Evolutionary conservation across 2,888 invertebrate species (phyloP).

Genomic region (Tromatobia lineatoria): DNA sequence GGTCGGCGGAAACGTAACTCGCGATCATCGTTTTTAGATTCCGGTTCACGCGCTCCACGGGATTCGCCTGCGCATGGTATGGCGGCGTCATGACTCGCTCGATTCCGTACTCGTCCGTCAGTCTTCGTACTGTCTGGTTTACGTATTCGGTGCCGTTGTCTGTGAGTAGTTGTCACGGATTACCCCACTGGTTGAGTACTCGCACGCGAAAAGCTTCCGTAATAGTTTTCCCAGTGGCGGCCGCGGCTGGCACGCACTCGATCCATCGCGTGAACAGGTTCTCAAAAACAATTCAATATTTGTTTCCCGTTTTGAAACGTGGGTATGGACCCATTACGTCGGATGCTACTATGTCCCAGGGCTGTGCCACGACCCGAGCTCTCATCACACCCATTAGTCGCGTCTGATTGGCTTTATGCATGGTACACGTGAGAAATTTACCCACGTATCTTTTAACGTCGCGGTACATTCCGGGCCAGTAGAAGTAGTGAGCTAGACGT

Average conservation of each 20-base stretch:
- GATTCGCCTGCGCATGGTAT: no score
- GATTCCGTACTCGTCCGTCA: no score
- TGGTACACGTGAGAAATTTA: conserved; percentile 68
- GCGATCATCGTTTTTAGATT: no score
- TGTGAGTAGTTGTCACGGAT: background rate
- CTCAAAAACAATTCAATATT: conserved; percentile 19
- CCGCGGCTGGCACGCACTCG: background rate
- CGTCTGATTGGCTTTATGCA: conserved; percentile 61
- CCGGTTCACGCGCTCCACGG: no score
- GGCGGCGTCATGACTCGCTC: no score
- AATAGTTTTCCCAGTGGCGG: background rate
- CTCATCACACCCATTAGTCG: conserved; percentile 68
- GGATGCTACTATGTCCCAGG: conserved; percentile 38
- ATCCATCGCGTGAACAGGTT: conserved; percentile 53
- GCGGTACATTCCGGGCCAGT: conserved; percentile 65
- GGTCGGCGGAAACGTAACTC: no score
- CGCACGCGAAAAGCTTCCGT: background rate
- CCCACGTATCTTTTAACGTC: conserved; percentile 56
- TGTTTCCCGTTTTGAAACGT: no score
- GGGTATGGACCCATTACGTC: conserved; percentile 41
- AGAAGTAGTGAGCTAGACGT: conserved; percentile 49
- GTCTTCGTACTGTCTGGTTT: no score
- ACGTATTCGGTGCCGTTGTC: conserved; percentile 9
- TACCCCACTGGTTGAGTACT: background rate
- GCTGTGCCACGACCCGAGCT: conserved; percentile 9